Conservation (phyloP, 2,888 invertebrate species). For the Leistus spinibarbis region DNA sequence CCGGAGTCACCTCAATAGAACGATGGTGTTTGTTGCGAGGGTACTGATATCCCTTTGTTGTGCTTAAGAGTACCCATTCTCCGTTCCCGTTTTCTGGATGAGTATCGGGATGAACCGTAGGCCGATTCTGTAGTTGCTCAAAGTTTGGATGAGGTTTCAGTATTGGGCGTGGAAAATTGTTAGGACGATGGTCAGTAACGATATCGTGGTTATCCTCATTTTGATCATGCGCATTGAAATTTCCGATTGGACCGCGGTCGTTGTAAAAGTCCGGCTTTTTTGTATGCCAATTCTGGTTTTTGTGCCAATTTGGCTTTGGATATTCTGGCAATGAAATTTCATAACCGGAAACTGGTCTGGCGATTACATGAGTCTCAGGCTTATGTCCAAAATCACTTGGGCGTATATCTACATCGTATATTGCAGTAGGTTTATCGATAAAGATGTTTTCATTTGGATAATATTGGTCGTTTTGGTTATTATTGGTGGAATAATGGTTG, state of each 20-base stretch:
- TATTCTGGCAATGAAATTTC: slow-evolving; percentile 41
- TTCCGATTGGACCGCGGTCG: slow-evolving; percentile 10
- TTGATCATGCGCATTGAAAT: neutral
- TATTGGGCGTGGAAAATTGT: slow-evolving; percentile 58
- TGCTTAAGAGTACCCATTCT: slow-evolving; percentile 78
- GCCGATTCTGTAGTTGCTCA: slow-evolving; percentile 11
- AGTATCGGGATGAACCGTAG: slow-evolving; percentile 57
- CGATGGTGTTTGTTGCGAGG: slow-evolving; percentile 54
- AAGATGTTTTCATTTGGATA: slow-evolving; percentile 40
- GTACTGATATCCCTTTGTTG: slow-evolving; percentile 75
- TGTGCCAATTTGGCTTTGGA: slow-evolving; percentile 44
- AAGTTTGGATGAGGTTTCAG: slow-evolving; percentile 11
- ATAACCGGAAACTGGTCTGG: slow-evolving; percentile 17
- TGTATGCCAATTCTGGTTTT: slow-evolving; percentile 43
- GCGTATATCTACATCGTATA: slow-evolving; percentile 35
- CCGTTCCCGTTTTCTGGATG: slow-evolving; percentile 73
- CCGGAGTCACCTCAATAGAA: slow-evolving; percentile 48
- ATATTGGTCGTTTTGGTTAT: slow-evolving; percentile 38
- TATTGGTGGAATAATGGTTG: slow-evolving; percentile 29
- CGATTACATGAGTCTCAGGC: slow-evolving; percentile 23
- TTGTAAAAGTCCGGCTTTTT: slow-evolving; percentile 5
- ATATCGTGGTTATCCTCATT: slow-evolving; percentile 54
- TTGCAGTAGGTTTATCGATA: slow-evolving; percentile 33
- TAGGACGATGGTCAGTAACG: slow-evolving; percentile 63
- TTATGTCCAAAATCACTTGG: slow-evolving; percentile 25